Base-by-base conservation (phyloP, 2,888 invertebrate genomes). In the Syritta pipiens region DNA sequence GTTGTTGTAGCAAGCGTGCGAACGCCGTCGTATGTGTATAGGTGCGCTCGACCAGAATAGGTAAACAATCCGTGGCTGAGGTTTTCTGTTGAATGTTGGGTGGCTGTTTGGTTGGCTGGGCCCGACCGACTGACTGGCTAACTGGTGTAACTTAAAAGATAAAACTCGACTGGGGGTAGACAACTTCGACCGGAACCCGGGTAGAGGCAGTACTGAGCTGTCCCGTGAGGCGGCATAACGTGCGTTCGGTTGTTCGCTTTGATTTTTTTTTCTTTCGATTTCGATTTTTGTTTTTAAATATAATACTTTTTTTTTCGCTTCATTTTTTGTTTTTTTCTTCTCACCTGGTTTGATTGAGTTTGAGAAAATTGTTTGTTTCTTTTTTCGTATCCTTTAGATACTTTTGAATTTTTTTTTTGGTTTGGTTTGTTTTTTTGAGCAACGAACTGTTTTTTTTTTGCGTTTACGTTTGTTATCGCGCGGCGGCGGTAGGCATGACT, bases 161-260 rank as follows among this genome's bases (percentile, higher is more conserved):
- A 69, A 75, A 81, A 69, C 63, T 63, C 63, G 67, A 71, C 76
- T 71, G 71, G 76, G 71, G 81, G 81, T 81, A 81, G 75, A 81
- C 81, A 75, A 69, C 75, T 69, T 53, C 67, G 69, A 59, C 75
- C 68, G 81, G 63, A 81, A 75, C 81, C 74, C 75, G 75, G 75
- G 68, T 75, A 75, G 67, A 74, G 76, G 68, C 81, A 81, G 81
- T 81, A 76, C 76, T 81, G 74, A 81, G 76, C 71, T 76, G 69
- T 76, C 76, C 71, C 81, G 81, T 74, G 74, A 81, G 81, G 76
- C 81, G 81, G 76, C 76, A 81, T 71, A 63, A 81, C 81, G 81
- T 81, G 76, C 76, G 81, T 81, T 81, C 76, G 81, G 68, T 67
- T 63, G 57, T 62, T 79, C 68, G 53, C 55, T 37, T 17, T 37